phyloP scores from a whole-genome alignment of 2,888 invertebrate genomes.

The Agrypnus murinus region DNA sequence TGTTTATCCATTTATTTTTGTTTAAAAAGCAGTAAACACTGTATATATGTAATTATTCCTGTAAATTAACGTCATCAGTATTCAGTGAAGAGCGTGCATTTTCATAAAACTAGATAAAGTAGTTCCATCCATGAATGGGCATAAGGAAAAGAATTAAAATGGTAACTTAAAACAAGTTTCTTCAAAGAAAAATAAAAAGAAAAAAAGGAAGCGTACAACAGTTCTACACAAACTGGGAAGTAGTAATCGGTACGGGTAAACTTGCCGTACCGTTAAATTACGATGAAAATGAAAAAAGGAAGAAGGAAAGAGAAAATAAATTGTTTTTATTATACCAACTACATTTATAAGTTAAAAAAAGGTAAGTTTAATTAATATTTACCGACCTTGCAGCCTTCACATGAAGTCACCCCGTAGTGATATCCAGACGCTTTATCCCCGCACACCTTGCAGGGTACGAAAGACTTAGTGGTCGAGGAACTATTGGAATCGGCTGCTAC shows the following conservation, averaged over 20 bases:
- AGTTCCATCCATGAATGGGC: constrained; percentile 37
- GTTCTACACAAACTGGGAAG: neutral
- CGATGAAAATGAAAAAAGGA: neutral
- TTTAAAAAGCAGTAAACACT: no score
- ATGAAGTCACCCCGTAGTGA: constrained; percentile 98
- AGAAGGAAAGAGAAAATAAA: neutral
- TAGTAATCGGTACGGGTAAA: neutral
- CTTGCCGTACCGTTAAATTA: constrained; percentile 11
- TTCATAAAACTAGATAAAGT: constrained; percentile 15
- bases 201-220: neutral
- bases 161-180: constrained; percentile 43
- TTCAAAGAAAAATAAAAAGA: constrained; percentile 11
- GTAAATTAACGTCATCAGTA: constrained; percentile 5
- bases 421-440: constrained; percentile 97
- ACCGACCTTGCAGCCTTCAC: constrained; percentile 96
- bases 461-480: constrained; percentile 86
- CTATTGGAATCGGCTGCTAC: constrained; percentile 87
- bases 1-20: no score
- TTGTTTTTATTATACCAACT: neutral
- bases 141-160: constrained; percentile 23
- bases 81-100: constrained; percentile 7
- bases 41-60: no score
- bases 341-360: no score
- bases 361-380: neutral
- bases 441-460: constrained; percentile 96